These are phyloP conservation scores for Gymnopithys bicolor DNA, from an alignment of 2,797 vertebrate species.

Conservation along the genomic window DNA sequence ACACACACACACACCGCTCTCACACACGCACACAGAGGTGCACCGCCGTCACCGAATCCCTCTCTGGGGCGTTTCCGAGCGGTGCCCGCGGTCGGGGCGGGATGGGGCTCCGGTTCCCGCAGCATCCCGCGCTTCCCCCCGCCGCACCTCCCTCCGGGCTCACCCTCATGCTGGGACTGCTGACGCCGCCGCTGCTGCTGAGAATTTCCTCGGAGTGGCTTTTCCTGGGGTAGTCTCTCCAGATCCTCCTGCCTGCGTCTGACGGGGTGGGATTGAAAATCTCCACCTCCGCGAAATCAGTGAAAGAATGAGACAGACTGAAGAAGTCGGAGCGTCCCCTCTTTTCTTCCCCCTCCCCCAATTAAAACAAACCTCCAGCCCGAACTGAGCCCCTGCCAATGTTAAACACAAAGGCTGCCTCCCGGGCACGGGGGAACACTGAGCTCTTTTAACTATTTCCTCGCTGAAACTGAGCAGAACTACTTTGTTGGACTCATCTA, in stretches of 20 bases:
- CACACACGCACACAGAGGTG: not conserved
- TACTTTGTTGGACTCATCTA: not conserved
- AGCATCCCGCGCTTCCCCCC: not conserved
- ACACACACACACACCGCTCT: fast-evolving
- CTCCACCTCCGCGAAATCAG: slow-evolving; percentile 84
- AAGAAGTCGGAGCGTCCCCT: slow-evolving; percentile 33
- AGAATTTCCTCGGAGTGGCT: slow-evolving; percentile 79
- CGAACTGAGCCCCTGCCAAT: slow-evolving; percentile 79
- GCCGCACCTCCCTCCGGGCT: not conserved
- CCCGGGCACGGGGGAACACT: slow-evolving; percentile 74
- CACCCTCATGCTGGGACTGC: not conserved
- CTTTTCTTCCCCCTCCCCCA: slow-evolving; percentile 57
- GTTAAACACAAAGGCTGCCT: slow-evolving; percentile 74
- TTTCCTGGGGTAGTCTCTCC: slow-evolving; percentile 81
- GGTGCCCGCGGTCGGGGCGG: not conserved
- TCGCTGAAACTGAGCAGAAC: slow-evolving; percentile 25
- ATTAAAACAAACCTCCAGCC: slow-evolving; percentile 64
- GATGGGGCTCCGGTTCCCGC: not conserved
- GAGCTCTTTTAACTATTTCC: slow-evolving; percentile 74
- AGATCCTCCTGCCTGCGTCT: slow-evolving; percentile 67
- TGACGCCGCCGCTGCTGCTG: not conserved
- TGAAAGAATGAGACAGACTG: slow-evolving; percentile 43
- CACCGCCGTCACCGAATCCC: not conserved
- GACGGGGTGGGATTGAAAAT: slow-evolving; percentile 87
- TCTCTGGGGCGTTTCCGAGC: not conserved